A percentile compares a stretch with the other conserved stretches of the same genome.
Conservation (phyloP, 1,140 invertebrate species). For the Phenacoccus solenopsis region DNA sequence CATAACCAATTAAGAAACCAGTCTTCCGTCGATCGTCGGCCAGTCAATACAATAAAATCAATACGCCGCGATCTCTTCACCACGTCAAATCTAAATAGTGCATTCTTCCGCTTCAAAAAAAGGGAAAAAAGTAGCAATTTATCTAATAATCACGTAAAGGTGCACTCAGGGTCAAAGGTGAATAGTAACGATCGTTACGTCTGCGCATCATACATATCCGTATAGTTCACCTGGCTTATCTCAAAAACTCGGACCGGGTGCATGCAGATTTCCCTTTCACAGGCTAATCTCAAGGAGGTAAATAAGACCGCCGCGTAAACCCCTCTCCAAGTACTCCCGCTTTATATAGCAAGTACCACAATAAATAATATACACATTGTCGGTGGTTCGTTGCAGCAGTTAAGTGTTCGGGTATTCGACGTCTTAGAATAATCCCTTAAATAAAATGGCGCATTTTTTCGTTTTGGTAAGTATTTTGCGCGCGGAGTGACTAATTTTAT, state of each 20-base stretch:
- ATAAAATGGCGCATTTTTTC: slow-evolving; percentile 1
- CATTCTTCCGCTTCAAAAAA: background rate
- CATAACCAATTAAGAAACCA: too few species aligned
- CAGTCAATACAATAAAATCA: too few species aligned
- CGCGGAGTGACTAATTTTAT: background rate
- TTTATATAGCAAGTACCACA: background rate
- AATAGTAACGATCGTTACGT: background rate
- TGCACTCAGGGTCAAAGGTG: background rate
- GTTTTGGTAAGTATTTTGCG: slow-evolving; percentile 1
- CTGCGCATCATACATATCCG: background rate
- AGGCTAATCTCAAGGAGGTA: background rate
- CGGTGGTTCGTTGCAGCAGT: background rate
- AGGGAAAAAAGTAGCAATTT: background rate
- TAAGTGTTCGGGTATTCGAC: background rate
- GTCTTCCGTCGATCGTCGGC: too few species aligned
- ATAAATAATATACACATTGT: slow-evolving; percentile 3
- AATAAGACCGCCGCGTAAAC: background rate
- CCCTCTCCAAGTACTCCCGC: background rate
- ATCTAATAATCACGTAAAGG: background rate
- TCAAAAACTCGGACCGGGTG: background rate
- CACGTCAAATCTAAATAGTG: too few species aligned
- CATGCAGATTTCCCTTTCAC: background rate
- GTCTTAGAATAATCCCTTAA: background rate
- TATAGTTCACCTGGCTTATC: background rate
- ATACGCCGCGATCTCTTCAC: too few species aligned